A percentile compares a stretch with the other conserved stretches of the same genome.
These are phyloP conservation scores for Leptarthrus brevirostris DNA, from an alignment of 2,888 invertebrate genomes.

Conservation along the genomic window DNA sequence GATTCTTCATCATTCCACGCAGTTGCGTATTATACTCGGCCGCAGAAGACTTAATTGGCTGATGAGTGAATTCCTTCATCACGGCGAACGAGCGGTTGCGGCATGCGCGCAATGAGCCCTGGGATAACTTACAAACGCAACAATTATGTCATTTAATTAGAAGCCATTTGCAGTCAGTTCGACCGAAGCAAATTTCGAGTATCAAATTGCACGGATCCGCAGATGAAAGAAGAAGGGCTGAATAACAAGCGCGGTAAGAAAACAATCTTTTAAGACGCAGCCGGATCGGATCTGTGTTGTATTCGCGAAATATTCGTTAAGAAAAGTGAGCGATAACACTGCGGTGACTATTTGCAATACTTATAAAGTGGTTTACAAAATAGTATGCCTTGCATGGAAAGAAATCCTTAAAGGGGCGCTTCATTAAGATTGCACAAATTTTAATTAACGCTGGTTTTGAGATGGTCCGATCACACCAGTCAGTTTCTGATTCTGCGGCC, in stretches of 20 bases:
- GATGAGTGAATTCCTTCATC: slow-evolving; percentile 46
- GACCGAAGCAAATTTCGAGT: slow-evolving; percentile 32
- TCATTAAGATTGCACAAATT: slow-evolving; percentile 42
- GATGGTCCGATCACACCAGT: slow-evolving; percentile 1
- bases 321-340: not conserved
- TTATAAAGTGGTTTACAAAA: not conserved
- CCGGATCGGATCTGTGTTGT: not conserved
- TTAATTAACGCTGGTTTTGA: slow-evolving; percentile 29
- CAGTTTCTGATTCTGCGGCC: slow-evolving; percentile 40
- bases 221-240: not conserved
- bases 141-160: slow-evolving; percentile 49
- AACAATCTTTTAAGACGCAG: not conserved
- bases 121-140: slow-evolving; percentile 45
- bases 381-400: not conserved
- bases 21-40: slow-evolving; percentile 28
- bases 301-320: not conserved
- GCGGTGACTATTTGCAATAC: not conserved
- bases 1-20: slow-evolving; percentile 31
- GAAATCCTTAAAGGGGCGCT: not conserved
- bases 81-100: not conserved
- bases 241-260: not conserved
- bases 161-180: slow-evolving; percentile 32
- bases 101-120: slow-evolving; percentile 35
- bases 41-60: slow-evolving; percentile 43
- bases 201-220: slow-evolving; percentile 21